Conservation (phyloP, 2,797 vertebrate species). For the Sebastes itinus region DNA sequence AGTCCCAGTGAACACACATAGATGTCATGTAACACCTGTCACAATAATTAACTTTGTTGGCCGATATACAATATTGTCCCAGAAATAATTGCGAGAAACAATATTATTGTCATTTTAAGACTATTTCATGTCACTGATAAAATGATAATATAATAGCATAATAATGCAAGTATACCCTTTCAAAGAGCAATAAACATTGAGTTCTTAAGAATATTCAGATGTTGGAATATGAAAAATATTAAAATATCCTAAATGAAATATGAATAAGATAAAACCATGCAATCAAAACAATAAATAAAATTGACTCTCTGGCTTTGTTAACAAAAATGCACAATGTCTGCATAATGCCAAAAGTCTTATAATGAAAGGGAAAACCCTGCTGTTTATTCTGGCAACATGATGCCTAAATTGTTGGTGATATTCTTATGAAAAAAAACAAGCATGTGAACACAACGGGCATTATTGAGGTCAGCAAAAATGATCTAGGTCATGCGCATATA, state of each 20-base stretch:
- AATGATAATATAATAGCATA: not conserved
- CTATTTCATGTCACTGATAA: not conserved
- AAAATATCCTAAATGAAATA: not conserved
- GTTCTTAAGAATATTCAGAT: not conserved
- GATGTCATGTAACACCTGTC: not conserved
- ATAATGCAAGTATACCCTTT: not conserved
- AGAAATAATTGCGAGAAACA: not conserved
- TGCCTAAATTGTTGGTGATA: not conserved
- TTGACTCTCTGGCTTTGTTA: not conserved
- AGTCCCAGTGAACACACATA: not conserved
- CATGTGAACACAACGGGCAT: too few relatives aligned
- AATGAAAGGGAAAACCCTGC: not conserved
- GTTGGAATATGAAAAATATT: not conserved
- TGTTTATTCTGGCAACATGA: not conserved
- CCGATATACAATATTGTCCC: not conserved
- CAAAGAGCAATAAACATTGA: not conserved
- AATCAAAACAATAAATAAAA: not conserved
- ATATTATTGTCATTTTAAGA: not conserved
- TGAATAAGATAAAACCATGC: not conserved
- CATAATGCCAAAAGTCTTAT: not conserved
- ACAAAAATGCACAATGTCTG: not conserved
- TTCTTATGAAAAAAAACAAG: not conserved
- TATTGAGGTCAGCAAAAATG: too few relatives aligned
- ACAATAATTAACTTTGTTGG: not conserved
- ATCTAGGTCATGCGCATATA: fast-evolving